A percentile compares a stretch with the other conserved stretches of the same genome.
These are phyloP conservation scores for Siphonodentalium dalli DNA, from an alignment of 2,888 invertebrate species.

Conservation along the genomic window DNA sequence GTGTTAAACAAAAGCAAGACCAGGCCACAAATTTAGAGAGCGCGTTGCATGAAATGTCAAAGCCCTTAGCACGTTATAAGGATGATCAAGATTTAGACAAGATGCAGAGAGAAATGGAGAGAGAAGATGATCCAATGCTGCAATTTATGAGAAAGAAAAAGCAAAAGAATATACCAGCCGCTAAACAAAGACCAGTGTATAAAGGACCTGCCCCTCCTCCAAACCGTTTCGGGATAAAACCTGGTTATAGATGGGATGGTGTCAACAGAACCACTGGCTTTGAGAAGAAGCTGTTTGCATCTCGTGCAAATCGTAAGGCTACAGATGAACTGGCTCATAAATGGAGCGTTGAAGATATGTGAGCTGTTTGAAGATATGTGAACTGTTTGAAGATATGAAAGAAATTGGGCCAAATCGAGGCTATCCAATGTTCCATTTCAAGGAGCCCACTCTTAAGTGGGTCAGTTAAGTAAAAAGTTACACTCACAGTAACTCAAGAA, in stretches of 20 bases:
- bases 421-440: too few species aligned
- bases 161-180: slow-evolving; percentile 35
- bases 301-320: slow-evolving; percentile 70
- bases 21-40: slow-evolving; percentile 75
- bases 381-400: too few species aligned
- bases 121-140: slow-evolving; percentile 94
- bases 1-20: slow-evolving; percentile 75
- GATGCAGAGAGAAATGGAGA: slow-evolving; percentile 72
- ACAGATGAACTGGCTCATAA: slow-evolving; percentile 86
- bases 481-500: too few species aligned
- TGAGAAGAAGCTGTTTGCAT: slow-evolving; percentile 82
- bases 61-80: slow-evolving; percentile 88
- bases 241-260: slow-evolving; percentile 98
- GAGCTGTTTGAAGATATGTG: too few species aligned
- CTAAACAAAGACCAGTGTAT: slow-evolving; percentile 70
- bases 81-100: slow-evolving; percentile 89
- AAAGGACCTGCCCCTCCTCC: slow-evolving; percentile 83
- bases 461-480: too few species aligned
- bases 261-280: slow-evolving; percentile 97
- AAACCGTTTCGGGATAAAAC: slow-evolving; percentile 89
- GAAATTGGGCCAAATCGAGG: too few species aligned
- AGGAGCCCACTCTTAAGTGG: too few species aligned
- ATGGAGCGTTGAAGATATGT: slow-evolving; percentile 95
- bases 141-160: slow-evolving; percentile 79
- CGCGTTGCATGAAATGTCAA: slow-evolving; percentile 84